Conservation (phyloP, 1,140 invertebrate species). For the Dryas iulia region DNA sequence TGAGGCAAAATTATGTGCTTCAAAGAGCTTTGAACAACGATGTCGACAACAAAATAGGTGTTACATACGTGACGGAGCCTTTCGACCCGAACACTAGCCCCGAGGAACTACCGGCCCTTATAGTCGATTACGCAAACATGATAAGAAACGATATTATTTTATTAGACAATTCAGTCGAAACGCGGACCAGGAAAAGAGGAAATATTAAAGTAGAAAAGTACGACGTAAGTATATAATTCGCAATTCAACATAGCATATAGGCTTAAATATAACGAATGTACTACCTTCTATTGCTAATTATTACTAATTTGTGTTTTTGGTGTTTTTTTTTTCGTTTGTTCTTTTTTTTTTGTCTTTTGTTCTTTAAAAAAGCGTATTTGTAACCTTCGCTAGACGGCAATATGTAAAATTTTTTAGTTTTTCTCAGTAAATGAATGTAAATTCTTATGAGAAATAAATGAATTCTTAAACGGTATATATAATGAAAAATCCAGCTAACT, state of each 20-base stretch:
- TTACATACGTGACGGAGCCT: slow-evolving; percentile 42
- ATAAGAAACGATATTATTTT: slow-evolving; percentile 66
- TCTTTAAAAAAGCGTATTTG: too few species aligned
- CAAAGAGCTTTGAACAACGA: slow-evolving; percentile 45
- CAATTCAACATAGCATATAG: neutral
- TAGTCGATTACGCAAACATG: slow-evolving; percentile 69
- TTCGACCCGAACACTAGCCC: slow-evolving; percentile 43
- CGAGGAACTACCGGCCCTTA: slow-evolving; percentile 55
- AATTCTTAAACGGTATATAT: too few species aligned
- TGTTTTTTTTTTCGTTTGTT: too few species aligned
- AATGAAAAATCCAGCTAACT: neutral
- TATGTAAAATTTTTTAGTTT: too few species aligned
- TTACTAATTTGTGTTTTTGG: too few species aligned
- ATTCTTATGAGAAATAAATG: too few species aligned
- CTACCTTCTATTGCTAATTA: neutral
- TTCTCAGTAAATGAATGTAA: too few species aligned
- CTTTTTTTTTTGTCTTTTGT: too few species aligned
- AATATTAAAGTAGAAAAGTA: slow-evolving; percentile 55
- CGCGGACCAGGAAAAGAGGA: slow-evolving; percentile 63
- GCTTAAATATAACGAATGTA: too few species aligned
- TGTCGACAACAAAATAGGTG: slow-evolving; percentile 39
- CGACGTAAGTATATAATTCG: slow-evolving; percentile 44
- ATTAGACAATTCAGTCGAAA: slow-evolving; percentile 67
- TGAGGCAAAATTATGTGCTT: slow-evolving; percentile 58
- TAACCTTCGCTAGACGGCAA: too few species aligned